A percentile compares a stretch with the other conserved stretches of the same genome.
phyloP scores from a whole-genome alignment of 92 coral and sea anemone genomes.

The Galaxea fascicularis region DNA sequence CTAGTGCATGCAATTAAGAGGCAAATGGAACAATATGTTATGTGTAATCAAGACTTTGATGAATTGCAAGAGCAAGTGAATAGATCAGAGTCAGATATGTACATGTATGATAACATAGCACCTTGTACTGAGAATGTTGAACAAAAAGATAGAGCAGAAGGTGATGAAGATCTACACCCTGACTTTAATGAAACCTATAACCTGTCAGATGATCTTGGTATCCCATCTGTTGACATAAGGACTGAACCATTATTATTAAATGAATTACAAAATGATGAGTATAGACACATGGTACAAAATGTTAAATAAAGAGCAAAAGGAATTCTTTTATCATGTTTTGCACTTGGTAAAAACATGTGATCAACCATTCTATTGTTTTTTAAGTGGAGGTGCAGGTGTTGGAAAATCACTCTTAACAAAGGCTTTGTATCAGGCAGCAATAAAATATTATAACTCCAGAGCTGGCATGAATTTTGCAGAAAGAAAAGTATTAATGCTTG shows the following conservation, averaged over 20 bases:
- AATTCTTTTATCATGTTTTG: constrained; percentile 67
- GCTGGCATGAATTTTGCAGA: constrained; percentile 58
- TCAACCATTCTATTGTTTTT: constrained; percentile 55
- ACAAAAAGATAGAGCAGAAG: constrained; percentile 64
- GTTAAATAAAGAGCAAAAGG: constrained; percentile 70
- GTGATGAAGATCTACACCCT: constrained; percentile 69
- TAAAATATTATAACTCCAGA: constrained; percentile 63
- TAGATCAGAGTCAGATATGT: constrained; percentile 44
- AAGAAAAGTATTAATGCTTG: constrained; percentile 54
- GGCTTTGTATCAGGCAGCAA: constrained; percentile 69
- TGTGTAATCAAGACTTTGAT: constrained; percentile 27
- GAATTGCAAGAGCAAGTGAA: constrained; percentile 50
- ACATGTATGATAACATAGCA: constrained; percentile 65
- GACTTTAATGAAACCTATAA: constrained; percentile 65
- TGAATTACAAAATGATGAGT: constrained; percentile 78
- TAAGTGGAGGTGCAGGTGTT: constrained; percentile 73
- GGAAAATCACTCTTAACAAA: constrained; percentile 72
- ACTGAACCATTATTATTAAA: constrained; percentile 70
- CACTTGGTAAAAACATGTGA: constrained; percentile 69
- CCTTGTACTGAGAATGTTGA: constrained; percentile 60
- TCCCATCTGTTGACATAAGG: constrained; percentile 54
- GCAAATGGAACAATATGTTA: constrained; percentile 53
- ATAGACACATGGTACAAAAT: constrained; percentile 65
- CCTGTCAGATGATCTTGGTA: constrained; percentile 67
- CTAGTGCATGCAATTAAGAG: not conserved